Evolutionary conservation across 2,888 invertebrate species (phyloP).

Genomic region (Emmelina monodactyla): DNA sequence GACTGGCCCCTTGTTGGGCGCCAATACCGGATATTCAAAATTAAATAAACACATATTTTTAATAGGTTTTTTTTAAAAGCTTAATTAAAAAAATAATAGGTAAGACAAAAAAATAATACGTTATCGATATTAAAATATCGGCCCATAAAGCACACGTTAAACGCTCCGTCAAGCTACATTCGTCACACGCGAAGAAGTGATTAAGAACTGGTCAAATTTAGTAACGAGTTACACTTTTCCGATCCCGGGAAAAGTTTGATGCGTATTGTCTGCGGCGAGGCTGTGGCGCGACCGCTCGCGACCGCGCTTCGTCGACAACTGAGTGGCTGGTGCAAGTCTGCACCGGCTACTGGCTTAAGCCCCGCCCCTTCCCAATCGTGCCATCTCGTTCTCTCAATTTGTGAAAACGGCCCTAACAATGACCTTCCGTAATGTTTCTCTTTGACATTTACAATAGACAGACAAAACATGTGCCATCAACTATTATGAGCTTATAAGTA

Average conservation of each 20-base stretch:
- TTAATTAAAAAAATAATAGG: not conserved
- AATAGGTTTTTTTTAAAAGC: not conserved
- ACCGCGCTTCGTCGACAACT: constrained; percentile 35
- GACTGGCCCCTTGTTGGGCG: constrained; percentile 27
- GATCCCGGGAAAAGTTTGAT: constrained; percentile 58
- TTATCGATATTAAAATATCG: constrained; percentile 18
- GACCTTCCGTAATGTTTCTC: too few relatives aligned
- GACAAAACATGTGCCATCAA: too few relatives aligned
- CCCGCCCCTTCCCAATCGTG: constrained; percentile 40
- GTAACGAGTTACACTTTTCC: constrained; percentile 35
- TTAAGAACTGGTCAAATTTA: constrained; percentile 37
- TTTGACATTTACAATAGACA: too few relatives aligned
- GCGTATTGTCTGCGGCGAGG: constrained; percentile 19
- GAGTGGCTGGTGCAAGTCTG: constrained; percentile 20
- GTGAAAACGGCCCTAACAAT: too few relatives aligned
- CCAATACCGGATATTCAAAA: constrained; percentile 13
- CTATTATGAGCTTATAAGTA: too few relatives aligned
- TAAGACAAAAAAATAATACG: constrained; percentile 2
- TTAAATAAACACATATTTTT: constrained; percentile 5
- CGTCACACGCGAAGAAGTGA: constrained; percentile 53
- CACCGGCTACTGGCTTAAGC: constrained; percentile 27
- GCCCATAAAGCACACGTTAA: constrained; percentile 36
- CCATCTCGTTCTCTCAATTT: constrained; percentile 31
- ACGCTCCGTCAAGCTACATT: constrained; percentile 36
- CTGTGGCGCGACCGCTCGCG: constrained; percentile 27